Conservation (phyloP, 2,888 invertebrate species). For the Unio delphinus region DNA sequence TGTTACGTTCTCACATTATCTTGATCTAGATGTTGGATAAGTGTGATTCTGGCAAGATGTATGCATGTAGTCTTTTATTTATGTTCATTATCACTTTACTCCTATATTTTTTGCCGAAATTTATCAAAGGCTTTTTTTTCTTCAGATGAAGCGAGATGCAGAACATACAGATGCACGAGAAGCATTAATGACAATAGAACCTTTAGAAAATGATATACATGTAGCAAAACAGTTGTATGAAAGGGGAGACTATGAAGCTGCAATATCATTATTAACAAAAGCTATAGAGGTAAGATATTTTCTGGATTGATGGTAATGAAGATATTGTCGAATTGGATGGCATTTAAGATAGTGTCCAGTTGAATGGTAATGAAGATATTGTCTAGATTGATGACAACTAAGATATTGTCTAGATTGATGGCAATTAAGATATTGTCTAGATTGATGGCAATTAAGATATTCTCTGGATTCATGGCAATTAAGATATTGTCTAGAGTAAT, state of each 20-base stretch:
- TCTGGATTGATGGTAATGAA: not conserved
- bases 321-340: not conserved
- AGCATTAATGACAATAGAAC: slow-evolving; percentile 79
- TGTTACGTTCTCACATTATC: too few species aligned
- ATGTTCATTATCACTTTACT: too few species aligned
- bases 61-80: too few species aligned
- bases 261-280: slow-evolving; percentile 79
- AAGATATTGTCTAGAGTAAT: not conserved
- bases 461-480: too few species aligned
- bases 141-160: too few species aligned
- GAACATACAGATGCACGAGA: slow-evolving; percentile 80
- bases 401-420: not conserved
- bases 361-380: slow-evolving; percentile 36
- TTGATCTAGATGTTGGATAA: too few species aligned
- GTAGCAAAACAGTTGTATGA: slow-evolving; percentile 79
- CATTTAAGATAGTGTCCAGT: not conserved
- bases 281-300: slow-evolving; percentile 77
- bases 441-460: not conserved
- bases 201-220: slow-evolving; percentile 78
- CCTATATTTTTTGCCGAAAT: too few species aligned
- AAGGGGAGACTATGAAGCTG: slow-evolving; percentile 76
- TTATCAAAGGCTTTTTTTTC: too few species aligned
- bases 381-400: not conserved
- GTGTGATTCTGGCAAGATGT: too few species aligned
- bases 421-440: slow-evolving; percentile 39